A percentile compares a stretch with the other conserved stretches of the same genome.
These are phyloP conservation scores for Anthopleura xanthogrammica DNA, from an alignment of 92 coral and sea anemone genomes.

Conservation along the genomic window DNA sequence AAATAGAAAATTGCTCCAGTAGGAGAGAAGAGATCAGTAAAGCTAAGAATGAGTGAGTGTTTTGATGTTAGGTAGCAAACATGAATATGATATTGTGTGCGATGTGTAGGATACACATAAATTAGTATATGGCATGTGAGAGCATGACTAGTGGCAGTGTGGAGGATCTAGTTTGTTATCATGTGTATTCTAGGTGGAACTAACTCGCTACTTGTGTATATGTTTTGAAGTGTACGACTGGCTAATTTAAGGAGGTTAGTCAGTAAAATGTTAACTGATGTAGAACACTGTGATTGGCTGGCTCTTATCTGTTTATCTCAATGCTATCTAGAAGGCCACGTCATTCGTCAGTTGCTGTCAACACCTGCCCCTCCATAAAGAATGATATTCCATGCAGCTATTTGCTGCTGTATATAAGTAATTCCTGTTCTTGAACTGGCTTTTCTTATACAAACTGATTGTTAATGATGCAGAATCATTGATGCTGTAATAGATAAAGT, in stretches of 20 bases:
- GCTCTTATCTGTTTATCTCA: conserved; percentile 12
- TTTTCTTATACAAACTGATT: no score
- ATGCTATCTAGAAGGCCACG: conserved; percentile 28
- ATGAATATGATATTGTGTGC: no score
- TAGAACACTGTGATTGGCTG: conserved; percentile 21
- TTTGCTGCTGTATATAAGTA: not conserved
- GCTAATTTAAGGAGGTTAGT: not conserved
- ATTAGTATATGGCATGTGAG: no score
- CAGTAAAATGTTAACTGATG: conserved; percentile 12
- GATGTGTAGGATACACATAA: no score
- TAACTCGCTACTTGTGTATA: no score
- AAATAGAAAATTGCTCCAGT: not conserved
- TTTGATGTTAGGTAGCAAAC: no score
- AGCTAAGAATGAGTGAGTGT: not conserved
- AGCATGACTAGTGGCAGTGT: no score
- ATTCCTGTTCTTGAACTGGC: no score
- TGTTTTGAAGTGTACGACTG: not conserved
- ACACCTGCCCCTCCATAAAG: conserved; percentile 24
- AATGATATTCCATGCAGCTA: not conserved
- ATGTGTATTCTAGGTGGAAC: no score
- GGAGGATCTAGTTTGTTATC: no score
- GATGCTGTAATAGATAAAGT: no score
- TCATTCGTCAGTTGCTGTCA: conserved; percentile 28
- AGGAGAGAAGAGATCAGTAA: not conserved
- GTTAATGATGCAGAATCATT: no score